A percentile compares a stretch with the other conserved stretches of the same genome.
Conservation (phyloP, 2,113 vertebrate species). For the Pontoporia blainvillei region DNA sequence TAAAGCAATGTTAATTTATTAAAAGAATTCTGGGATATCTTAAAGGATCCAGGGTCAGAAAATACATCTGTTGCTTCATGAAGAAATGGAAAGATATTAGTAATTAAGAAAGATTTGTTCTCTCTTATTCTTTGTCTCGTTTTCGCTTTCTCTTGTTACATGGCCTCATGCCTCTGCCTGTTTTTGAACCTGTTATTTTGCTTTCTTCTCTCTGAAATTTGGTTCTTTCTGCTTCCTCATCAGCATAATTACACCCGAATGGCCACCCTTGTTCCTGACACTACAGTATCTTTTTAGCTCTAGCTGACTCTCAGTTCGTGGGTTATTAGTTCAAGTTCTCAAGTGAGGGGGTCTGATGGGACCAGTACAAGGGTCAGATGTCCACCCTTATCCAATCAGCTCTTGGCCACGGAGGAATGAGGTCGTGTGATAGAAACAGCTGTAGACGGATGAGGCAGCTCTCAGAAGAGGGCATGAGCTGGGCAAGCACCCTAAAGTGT, state of each 20-base stretch:
- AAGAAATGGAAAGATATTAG: constrained; percentile 16
- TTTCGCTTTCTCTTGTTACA: background rate
- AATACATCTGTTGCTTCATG: background rate
- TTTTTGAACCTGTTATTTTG: constrained; percentile 3
- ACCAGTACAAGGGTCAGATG: background rate
- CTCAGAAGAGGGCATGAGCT: background rate
- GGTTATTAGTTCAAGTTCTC: background rate
- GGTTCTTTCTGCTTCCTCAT: background rate
- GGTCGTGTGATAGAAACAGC: background rate
- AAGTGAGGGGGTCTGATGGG: background rate
- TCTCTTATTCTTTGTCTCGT: background rate
- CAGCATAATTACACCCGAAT: background rate
- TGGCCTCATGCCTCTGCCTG: background rate
- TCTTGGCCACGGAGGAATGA: background rate
- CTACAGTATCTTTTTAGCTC: background rate
- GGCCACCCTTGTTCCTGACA: background rate
- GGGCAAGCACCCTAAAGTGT: background rate
- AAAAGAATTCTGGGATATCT: background rate
- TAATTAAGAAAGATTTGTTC: background rate
- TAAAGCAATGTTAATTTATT: background rate
- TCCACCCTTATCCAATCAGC: background rate
- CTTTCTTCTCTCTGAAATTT: background rate
- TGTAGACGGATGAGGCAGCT: background rate
- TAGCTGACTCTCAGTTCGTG: background rate
- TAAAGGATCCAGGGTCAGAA: background rate